Percentiles rank a stretch among this genome's conserved stretches.
Conservation (phyloP, 2,113 vertebrate species). For the Xerus inauris region DNA sequence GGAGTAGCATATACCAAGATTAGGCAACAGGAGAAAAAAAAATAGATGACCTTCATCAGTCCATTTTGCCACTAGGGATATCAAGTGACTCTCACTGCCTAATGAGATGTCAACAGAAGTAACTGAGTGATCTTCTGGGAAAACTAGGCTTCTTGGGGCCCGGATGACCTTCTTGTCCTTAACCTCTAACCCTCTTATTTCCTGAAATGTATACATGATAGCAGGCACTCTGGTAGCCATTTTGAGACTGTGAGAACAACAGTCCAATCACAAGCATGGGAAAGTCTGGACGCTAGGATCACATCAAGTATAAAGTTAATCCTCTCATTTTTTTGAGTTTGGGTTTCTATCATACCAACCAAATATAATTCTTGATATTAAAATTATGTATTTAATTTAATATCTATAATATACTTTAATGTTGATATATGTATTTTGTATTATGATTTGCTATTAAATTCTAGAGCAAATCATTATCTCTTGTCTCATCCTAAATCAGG, state of each 20-base stretch:
- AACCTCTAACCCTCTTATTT: not conserved
- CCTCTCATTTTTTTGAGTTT: not conserved
- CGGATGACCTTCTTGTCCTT: not conserved
- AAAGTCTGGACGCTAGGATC: not conserved
- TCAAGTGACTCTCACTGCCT: not conserved
- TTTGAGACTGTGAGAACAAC: not conserved
- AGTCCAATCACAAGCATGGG: not conserved
- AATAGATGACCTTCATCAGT: not conserved
- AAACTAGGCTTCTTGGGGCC: not conserved
- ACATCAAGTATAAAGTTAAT: not conserved
- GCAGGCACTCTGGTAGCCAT: not conserved
- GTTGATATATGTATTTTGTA: no score
- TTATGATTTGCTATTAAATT: not conserved
- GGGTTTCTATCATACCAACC: not conserved
- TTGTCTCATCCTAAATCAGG: not conserved
- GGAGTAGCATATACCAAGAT: not conserved
- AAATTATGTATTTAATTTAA: not conserved
- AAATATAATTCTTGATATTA: not conserved
- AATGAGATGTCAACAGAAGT: not conserved
- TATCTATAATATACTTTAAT: not conserved
- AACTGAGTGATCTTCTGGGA: not conserved
- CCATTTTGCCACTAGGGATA: not conserved
- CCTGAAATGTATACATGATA: not conserved
- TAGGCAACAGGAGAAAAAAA: not conserved
- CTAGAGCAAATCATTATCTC: not conserved